Evolutionary conservation across 2,888 invertebrate genomes (phyloP).

Genomic region (Epinotia demarniana): DNA sequence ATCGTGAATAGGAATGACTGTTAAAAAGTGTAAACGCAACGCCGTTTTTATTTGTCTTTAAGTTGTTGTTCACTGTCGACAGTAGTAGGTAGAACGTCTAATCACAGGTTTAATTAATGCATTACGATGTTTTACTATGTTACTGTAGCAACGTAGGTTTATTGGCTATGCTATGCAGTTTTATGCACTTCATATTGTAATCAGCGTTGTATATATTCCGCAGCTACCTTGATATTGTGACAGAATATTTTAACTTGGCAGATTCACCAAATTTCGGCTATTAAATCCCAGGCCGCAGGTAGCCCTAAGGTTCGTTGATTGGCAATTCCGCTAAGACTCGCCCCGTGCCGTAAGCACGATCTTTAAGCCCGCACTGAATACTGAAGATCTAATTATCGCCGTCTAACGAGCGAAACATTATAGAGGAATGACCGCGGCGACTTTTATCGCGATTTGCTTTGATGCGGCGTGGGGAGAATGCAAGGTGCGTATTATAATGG

Average conservation of each 20-base stretch:
- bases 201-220: not conserved
- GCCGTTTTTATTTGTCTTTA: not conserved
- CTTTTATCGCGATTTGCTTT: slow-evolving; percentile 37
- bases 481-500: slow-evolving; percentile 29
- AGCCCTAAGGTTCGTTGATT: slow-evolving; percentile 38
- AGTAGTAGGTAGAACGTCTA: too few relatives aligned
- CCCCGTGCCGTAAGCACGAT: slow-evolving; percentile 27
- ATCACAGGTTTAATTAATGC: too few relatives aligned
- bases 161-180: too few relatives aligned
- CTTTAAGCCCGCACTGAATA: slow-evolving; percentile 40
- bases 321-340: slow-evolving; percentile 37
- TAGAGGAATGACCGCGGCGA: slow-evolving; percentile 42
- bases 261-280: slow-evolving; percentile 2
- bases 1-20: not conserved
- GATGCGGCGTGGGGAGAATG: slow-evolving; percentile 26
- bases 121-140: too few relatives aligned
- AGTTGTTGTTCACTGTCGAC: not conserved
- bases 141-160: too few relatives aligned
- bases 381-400: slow-evolving; percentile 42
- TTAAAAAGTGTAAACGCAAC: too few relatives aligned
- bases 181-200: too few relatives aligned
- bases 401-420: slow-evolving; percentile 29
- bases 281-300: slow-evolving; percentile 23
- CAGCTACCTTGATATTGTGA: not conserved
- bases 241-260: slow-evolving; percentile 5